Conservation (phyloP, 2,113 vertebrate genomes). For the Apteryx mantelli region DNA sequence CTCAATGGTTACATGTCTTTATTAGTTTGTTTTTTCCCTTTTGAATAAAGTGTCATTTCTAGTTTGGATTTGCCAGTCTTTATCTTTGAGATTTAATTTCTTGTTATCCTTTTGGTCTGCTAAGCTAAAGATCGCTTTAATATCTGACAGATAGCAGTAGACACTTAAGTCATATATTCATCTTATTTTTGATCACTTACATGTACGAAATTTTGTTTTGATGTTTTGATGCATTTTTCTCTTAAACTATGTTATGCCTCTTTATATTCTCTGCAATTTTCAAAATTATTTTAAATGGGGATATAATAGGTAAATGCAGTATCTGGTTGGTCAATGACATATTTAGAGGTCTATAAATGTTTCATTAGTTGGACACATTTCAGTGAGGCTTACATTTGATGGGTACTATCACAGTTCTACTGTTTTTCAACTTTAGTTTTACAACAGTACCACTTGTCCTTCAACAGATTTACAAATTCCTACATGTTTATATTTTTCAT, state of each 20-base stretch:
- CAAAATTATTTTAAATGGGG: background rate
- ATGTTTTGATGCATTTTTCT: background rate
- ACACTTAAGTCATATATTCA: background rate
- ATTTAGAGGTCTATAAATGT: background rate
- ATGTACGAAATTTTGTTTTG: background rate
- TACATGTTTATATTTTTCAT: constrained; percentile 48
- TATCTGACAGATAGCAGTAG: background rate
- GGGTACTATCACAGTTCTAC: background rate
- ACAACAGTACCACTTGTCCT: background rate
- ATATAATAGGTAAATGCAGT: background rate
- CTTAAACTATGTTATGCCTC: background rate
- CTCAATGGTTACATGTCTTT: background rate
- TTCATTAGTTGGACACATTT: background rate
- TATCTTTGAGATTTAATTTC: background rate
- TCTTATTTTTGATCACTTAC: background rate
- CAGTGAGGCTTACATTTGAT: background rate
- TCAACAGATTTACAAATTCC: constrained; percentile 59
- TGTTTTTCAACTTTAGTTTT: constrained; percentile 23
- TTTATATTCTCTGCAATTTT: background rate
- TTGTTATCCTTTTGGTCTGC: background rate
- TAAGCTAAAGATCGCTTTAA: background rate
- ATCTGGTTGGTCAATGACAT: background rate
- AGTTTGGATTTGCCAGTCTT: background rate
- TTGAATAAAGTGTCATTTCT: background rate
- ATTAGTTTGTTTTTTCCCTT: background rate